Percentiles rank a stretch among this genome's conserved stretches.
phyloP scores from a whole-genome alignment of 2,888 invertebrate species.

The Eurytoma californica region DNA sequence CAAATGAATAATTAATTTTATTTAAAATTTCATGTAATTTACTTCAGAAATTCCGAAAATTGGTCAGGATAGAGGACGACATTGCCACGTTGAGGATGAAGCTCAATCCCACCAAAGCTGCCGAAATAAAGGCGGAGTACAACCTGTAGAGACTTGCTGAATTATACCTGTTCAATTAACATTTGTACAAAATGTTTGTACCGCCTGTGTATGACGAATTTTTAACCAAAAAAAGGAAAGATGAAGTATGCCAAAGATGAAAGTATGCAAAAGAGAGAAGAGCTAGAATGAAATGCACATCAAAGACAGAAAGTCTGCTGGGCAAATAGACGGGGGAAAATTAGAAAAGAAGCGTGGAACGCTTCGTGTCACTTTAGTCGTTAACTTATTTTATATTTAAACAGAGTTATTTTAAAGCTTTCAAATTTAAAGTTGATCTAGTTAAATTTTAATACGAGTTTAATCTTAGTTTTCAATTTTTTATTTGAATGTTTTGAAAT shows the following conservation, averaged over 20 bases:
- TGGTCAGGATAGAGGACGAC: conserved; percentile 90
- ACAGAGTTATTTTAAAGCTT: neutral
- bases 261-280: neutral
- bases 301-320: neutral
- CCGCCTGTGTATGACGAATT: conserved; percentile 24
- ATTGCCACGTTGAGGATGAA: conserved; percentile 85
- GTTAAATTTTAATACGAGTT: neutral
- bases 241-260: neutral
- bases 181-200: conserved; percentile 28
- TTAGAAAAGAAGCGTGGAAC: neutral
- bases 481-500: neutral
- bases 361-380: no score
- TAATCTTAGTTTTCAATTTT: neutral
- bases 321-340: neutral
- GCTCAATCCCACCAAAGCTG: conserved; percentile 76
- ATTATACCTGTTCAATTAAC: neutral
- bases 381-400: conserved; percentile 9
- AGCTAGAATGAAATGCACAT: no score
- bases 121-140: conserved; percentile 63
- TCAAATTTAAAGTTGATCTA: neutral
- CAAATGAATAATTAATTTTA: neutral
- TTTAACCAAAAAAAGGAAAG: neutral
- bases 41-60: conserved; percentile 86
- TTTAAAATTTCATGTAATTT: neutral
- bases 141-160: conserved; percentile 56